These are phyloP conservation scores for Philonicus albiceps DNA, from an alignment of 2,888 invertebrate species.

Conservation along the genomic window DNA sequence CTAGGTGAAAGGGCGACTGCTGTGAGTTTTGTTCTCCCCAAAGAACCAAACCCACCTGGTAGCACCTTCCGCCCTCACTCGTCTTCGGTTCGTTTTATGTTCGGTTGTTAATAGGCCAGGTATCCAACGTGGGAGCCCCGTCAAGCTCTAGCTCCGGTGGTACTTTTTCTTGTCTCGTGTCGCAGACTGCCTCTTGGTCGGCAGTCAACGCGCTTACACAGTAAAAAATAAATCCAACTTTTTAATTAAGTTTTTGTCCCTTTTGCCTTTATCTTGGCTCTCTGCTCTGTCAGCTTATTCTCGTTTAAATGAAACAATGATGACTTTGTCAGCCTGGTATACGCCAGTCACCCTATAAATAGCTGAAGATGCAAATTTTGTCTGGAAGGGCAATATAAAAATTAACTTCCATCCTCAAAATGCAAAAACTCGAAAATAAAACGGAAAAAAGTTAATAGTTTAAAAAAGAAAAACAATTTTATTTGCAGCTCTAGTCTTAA, in stretches of 20 bases:
- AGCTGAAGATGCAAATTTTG: background rate
- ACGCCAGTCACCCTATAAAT: background rate
- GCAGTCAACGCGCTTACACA: slow-evolving; percentile 1
- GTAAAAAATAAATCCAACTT: slow-evolving; percentile 35
- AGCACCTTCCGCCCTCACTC: background rate
- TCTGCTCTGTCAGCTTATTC: background rate
- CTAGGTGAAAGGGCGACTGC: slow-evolving; percentile 5
- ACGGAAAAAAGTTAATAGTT: background rate
- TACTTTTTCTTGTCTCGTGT: background rate
- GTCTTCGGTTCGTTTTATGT: background rate
- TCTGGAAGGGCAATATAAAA: background rate
- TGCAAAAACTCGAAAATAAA: background rate
- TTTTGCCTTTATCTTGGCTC: background rate
- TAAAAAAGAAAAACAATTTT: background rate
- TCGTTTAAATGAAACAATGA: background rate
- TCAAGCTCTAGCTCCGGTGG: background rate
- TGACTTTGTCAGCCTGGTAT: background rate
- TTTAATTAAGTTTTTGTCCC: slow-evolving; percentile 36
- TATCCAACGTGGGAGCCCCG: background rate
- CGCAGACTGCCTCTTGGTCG: background rate
- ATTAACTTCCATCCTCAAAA: background rate
- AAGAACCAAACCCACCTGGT: background rate
- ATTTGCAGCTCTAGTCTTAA: background rate
- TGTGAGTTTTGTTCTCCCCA: background rate
- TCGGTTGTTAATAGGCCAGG: background rate